Percentiles rank a stretch among this genome's conserved stretches.
Conservation (phyloP, 1,140 invertebrate genomes). For the Reticulitermes speratus region DNA sequence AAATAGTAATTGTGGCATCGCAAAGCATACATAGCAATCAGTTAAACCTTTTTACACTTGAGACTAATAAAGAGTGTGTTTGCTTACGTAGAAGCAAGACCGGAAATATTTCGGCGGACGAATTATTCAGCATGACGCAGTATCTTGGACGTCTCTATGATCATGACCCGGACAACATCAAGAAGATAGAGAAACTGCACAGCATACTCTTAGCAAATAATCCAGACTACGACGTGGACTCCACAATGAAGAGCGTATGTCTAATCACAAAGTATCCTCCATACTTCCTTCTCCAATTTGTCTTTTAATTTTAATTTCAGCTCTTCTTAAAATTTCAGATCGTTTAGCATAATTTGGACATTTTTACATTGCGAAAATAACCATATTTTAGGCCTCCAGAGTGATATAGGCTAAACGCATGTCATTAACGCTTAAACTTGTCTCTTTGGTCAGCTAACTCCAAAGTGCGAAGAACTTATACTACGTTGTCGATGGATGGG, state of each 20-base stretch:
- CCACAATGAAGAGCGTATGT: slow-evolving; percentile 3
- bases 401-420: no score
- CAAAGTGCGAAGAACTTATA: slow-evolving; percentile 52
- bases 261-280: background rate
- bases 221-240: slow-evolving; percentile 4
- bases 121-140: slow-evolving; percentile 45
- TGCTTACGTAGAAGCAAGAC: background rate
- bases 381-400: no score
- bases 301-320: no score
- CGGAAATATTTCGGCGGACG: slow-evolving; percentile 31
- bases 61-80: no score
- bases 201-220: background rate
- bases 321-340: no score
- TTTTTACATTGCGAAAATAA: no score
- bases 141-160: slow-evolving; percentile 49
- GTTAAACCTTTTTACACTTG: no score
- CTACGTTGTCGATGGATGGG: slow-evolving; percentile 50
- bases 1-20: no score
- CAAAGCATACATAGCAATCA: no score
- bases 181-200: background rate
- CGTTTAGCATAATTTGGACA: no score
- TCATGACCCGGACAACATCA: slow-evolving; percentile 37
- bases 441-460: slow-evolving; percentile 48
- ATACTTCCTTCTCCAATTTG: no score
- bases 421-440: no score